A percentile compares a stretch with the other conserved stretches of the same genome.
Evolutionary conservation across 2,797 vertebrate species (phyloP).

Genomic region (Gila robusta): DNA sequence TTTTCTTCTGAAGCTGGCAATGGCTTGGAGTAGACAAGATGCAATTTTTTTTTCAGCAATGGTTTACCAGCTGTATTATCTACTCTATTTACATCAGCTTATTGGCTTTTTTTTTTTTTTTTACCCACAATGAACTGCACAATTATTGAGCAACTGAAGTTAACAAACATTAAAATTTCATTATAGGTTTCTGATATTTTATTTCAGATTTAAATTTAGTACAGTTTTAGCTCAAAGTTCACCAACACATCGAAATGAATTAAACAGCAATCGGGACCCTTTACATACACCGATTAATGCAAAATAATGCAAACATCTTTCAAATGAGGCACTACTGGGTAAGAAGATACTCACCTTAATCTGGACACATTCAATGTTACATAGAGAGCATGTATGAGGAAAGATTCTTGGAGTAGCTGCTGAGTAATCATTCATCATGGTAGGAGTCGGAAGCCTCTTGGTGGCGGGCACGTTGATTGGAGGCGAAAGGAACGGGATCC

Average conservation of each 20-base stretch:
- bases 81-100: not conserved
- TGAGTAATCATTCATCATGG: slow-evolving; percentile 95
- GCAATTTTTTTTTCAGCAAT: not conserved
- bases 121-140: not conserved
- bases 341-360: slow-evolving; percentile 92
- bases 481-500: slow-evolving; percentile 74
- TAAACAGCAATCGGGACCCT: slow-evolving; percentile 13
- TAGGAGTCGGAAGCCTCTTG: slow-evolving; percentile 82
- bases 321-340: slow-evolving; percentile 53
- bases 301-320: slow-evolving; percentile 51
- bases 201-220: slow-evolving; percentile 26
- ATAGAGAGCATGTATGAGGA: slow-evolving; percentile 97
- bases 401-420: slow-evolving; percentile 90
- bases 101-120: not conserved
- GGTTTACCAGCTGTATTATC: not conserved
- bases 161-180: slow-evolving; percentile 39
- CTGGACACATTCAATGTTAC: slow-evolving; percentile 90
- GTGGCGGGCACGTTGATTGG: slow-evolving; percentile 73
- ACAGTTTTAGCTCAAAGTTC: slow-evolving; percentile 42
- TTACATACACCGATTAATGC: slow-evolving; percentile 54
- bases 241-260: slow-evolving; percentile 46
- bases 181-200: slow-evolving; percentile 40
- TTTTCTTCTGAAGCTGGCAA: slow-evolving; percentile 18
- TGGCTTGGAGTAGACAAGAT: not conserved
- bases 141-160: slow-evolving; percentile 31